Conservation (phyloP, 2,113 vertebrate genomes). For the Lontra canadensis region DNA sequence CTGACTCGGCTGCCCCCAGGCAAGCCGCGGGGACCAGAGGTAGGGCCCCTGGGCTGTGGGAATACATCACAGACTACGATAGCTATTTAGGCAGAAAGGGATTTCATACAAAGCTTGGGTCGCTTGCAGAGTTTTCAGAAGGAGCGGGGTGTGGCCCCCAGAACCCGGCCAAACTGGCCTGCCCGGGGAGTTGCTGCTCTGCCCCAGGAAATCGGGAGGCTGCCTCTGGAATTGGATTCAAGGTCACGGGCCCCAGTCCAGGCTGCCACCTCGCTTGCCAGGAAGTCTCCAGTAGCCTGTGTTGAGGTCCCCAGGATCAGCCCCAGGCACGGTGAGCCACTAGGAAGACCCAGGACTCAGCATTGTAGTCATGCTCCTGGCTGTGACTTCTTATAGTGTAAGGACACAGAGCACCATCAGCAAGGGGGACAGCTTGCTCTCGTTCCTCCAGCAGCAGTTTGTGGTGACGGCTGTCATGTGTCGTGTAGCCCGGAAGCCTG, state of each 20-base stretch:
- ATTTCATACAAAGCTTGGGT: background rate
- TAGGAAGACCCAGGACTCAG: background rate
- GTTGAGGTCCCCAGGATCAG: background rate
- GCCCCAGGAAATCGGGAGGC: background rate
- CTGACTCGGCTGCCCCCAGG: background rate
- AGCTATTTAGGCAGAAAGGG: background rate
- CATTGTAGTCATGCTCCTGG: accelerated
- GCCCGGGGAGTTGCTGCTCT: no score
- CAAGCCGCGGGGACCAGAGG: accelerated
- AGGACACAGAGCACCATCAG: background rate
- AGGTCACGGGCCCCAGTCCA: no score
- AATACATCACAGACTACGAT: background rate
- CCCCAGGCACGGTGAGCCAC: accelerated
- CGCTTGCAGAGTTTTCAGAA: background rate
- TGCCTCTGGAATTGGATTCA: background rate
- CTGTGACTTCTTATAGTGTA: background rate
- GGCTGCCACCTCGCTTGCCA: background rate
- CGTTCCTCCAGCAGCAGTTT: background rate
- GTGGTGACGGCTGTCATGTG: accelerated
- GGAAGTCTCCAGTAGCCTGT: background rate
- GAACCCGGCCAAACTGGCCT: accelerated
- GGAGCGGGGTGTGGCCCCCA: background rate
- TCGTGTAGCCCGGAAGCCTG: accelerated
- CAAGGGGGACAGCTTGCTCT: accelerated
- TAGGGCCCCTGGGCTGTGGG: background rate